A percentile compares a stretch with the other conserved stretches of the same genome.
Evolutionary conservation across 2,113 vertebrate species (phyloP).

Genomic region (Melanocharis versteri): DNA sequence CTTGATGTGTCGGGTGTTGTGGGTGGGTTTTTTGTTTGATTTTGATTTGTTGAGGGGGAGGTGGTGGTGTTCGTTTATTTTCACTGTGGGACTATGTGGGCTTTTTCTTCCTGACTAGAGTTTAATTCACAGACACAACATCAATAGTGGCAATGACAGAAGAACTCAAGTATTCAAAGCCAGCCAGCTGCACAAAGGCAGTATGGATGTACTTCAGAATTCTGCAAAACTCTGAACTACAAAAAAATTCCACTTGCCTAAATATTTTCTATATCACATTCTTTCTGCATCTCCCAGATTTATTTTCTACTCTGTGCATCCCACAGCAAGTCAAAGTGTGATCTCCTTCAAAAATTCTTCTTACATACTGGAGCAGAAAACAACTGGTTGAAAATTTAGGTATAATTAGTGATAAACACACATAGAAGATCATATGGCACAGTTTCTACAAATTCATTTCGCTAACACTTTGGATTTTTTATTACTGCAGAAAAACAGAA

Average conservation of each 20-base stretch:
- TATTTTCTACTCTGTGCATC: not conserved
- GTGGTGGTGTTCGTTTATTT: accelerated
- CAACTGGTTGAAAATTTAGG: not conserved
- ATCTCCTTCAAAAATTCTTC: not conserved
- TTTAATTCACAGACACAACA: not conserved
- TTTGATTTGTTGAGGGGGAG: not conserved
- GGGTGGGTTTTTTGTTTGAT: not conserved
- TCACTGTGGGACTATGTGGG: not conserved
- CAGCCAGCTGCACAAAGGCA: not conserved
- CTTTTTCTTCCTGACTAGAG: not conserved
- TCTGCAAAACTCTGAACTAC: not conserved
- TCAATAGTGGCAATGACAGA: not conserved
- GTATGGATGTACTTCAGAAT: not conserved
- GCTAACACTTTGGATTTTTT: not conserved
- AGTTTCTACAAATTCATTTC: not conserved
- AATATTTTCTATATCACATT: not conserved
- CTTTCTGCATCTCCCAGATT: not conserved
- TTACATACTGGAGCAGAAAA: not conserved
- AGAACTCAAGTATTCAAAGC: not conserved
- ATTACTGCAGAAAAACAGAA: not conserved
- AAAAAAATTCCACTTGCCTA: not conserved
- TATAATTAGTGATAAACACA: not conserved
- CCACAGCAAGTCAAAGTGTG: not conserved
- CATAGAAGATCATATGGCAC: not conserved
- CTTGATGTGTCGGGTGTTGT: not conserved